Evolutionary conservation across 1,140 invertebrate species (phyloP), one percentile per base, ranked within the genome.

Genomic region (Drosophila triauraria): DNA sequence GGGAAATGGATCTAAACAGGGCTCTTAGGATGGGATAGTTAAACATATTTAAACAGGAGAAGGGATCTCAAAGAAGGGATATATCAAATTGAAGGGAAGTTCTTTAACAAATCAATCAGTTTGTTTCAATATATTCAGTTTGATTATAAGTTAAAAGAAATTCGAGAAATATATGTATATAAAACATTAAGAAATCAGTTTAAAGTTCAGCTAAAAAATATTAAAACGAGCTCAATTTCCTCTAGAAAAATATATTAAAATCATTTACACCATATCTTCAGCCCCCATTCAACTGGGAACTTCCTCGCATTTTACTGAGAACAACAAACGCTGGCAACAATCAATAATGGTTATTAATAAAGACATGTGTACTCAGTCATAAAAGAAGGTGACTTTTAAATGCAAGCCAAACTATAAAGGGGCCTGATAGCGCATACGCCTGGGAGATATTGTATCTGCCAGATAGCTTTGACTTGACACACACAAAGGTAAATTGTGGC

Each of bases 341-440:
- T 72, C 82, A 85, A 88, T 88, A 88, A 88, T 75, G 76, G 77
- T 78, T 87, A 75, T 88, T 88, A 87, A 87, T 88, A 80, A 88
- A 78, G 80, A 87, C 83, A 87, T 88, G 83, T 87, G 83, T 87
- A 88, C 71, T 67, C 60, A 44, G 51, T 61, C 80, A 68, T 87
- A 88, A 87, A 87, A 77, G 65, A 62, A 59, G 54, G 61, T 35
- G 54, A 78, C 67, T 70, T 88, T 54, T 56, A 78, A 88, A 84
- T 80, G 74, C 85, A 88, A 78, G 82, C 78, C 54, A 72, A 84
- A 76, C 69, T 75, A 75, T 78, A 71, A 71, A 46, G 9, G 7
- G 42, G 20, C 40, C 51, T 46, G 61, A 76, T 76, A 67, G 48
- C 50, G 71, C 50, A 62, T 82, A 54, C 44, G 62, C 44, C 59